phyloP scores from a whole-genome alignment of 2,113 vertebrate species.

The Vombatus ursinus region DNA sequence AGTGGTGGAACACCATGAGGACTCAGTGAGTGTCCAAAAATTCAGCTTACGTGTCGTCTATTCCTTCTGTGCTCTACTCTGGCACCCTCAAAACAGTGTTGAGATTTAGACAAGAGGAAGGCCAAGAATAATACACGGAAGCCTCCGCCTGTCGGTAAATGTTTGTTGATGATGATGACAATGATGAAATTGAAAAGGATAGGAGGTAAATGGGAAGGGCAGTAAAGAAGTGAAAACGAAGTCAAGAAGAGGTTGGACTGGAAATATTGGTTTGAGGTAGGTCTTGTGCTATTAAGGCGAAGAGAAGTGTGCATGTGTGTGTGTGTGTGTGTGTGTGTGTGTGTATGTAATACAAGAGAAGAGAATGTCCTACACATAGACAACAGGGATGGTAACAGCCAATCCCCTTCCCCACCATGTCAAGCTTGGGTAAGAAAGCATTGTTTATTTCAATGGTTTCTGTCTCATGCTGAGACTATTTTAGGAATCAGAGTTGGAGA shows the following conservation, averaged over 20 bases:
- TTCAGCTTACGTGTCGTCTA: neutral
- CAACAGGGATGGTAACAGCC: neutral
- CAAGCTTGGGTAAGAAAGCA: neutral
- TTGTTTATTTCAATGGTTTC: neutral
- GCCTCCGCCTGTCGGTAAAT: slow-evolving; percentile 32
- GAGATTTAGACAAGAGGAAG: neutral
- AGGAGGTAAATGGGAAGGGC: neutral
- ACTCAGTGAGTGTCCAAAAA: neutral
- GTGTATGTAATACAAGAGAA: too few species aligned
- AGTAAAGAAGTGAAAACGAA: slow-evolving; percentile 8
- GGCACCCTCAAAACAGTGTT: slow-evolving; percentile 29
- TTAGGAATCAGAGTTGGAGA: neutral
- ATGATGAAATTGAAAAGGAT: neutral
- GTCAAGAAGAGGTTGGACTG: slow-evolving; percentile 26
- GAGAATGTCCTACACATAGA: too few species aligned
- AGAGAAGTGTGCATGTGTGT: neutral
- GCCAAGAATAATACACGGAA: slow-evolving; percentile 1
- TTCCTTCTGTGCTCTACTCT: slow-evolving; percentile 50
- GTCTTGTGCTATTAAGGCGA: neutral
- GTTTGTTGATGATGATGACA: neutral
- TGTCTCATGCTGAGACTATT: neutral
- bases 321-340: too few species aligned
- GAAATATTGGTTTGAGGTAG: neutral
- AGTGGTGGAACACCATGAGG: neutral
- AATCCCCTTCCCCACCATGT: neutral